phyloP scores from a whole-genome alignment of 2,888 invertebrate genomes.

The Hyposoter didymator region DNA sequence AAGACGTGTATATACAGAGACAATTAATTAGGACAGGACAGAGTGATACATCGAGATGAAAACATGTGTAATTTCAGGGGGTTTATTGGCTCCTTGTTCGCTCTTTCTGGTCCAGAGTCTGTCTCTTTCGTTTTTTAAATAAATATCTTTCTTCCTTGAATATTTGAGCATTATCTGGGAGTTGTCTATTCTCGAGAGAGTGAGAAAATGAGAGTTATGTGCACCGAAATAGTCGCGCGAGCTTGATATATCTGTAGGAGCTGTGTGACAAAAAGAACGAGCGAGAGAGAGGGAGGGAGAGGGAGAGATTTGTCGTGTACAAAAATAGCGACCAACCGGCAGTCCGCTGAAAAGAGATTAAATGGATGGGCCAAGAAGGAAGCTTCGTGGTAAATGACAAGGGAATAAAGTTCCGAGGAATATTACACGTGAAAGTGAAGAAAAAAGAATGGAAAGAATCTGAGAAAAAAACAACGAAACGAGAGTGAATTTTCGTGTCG shows the following conservation, averaged over 20 bases:
- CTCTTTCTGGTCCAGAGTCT: neutral
- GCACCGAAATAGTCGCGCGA: conserved; percentile 33
- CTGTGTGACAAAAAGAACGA: conserved; percentile 17
- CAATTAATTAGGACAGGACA: conserved; percentile 56
- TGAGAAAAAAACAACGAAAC: neutral
- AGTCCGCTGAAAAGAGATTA: conserved; percentile 63
- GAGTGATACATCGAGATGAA: conserved; percentile 59
- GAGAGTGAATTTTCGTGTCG: conserved; percentile 18
- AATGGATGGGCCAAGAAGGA: conserved; percentile 52
- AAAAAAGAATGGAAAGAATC: conserved; percentile 47
- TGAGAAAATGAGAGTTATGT: conserved; percentile 56
- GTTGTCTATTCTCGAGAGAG: conserved; percentile 23
- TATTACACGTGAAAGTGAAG: conserved; percentile 43
- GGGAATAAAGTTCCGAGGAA: conserved; percentile 47
- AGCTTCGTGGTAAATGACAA: conserved; percentile 49
- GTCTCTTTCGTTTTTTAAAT: neutral
- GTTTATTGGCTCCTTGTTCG: neutral
- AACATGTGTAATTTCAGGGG: conserved; percentile 47
- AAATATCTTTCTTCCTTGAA: neutral
- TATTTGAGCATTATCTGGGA: conserved; percentile 19
- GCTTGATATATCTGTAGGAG: conserved; percentile 21
- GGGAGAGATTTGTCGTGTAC: conserved; percentile 23
- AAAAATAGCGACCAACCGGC: conserved; percentile 65
- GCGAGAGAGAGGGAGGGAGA: neutral
- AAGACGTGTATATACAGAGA: conserved; percentile 56